Conservation (phyloP, 2,888 invertebrate genomes). For the Lithophane leautieri region DNA sequence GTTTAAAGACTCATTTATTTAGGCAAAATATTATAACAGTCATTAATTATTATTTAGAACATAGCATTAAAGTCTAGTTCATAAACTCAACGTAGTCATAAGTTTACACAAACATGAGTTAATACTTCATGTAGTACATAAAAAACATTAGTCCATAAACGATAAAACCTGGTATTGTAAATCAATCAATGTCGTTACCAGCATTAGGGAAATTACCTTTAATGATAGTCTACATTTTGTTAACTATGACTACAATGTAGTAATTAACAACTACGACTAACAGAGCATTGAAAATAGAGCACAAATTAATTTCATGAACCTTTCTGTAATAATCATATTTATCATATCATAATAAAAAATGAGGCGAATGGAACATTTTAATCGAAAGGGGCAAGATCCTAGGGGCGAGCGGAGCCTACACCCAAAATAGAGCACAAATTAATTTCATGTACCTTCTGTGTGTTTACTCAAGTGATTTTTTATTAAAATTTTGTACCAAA, state of each 20-base stretch:
- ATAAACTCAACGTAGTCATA: slow-evolving; percentile 16
- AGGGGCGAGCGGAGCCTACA: too few species aligned
- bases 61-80: slow-evolving; percentile 7
- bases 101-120: slow-evolving; percentile 18
- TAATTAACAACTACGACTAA: slow-evolving; percentile 37
- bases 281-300: slow-evolving; percentile 53
- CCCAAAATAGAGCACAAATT: slow-evolving; percentile 42
- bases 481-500: slow-evolving; percentile 21
- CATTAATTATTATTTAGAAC: slow-evolving; percentile 1
- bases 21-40: neutral
- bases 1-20: neutral
- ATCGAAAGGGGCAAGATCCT: too few species aligned
- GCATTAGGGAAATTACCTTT: slow-evolving; percentile 31
- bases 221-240: slow-evolving; percentile 32
- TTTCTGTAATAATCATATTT: too few species aligned
- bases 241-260: slow-evolving; percentile 25
- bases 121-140: slow-evolving; percentile 4
- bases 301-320: slow-evolving; percentile 30
- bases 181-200: slow-evolving; percentile 47
- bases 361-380: too few species aligned
- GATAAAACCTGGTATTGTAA: slow-evolving; percentile 41
- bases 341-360: too few species aligned
- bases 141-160: slow-evolving; percentile 33
- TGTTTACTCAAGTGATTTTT: slow-evolving; percentile 32
- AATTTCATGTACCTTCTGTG: slow-evolving; percentile 28